These are phyloP conservation scores for Carabus problematicus DNA, from an alignment of 2,888 invertebrate genomes.

Conservation along the genomic window DNA sequence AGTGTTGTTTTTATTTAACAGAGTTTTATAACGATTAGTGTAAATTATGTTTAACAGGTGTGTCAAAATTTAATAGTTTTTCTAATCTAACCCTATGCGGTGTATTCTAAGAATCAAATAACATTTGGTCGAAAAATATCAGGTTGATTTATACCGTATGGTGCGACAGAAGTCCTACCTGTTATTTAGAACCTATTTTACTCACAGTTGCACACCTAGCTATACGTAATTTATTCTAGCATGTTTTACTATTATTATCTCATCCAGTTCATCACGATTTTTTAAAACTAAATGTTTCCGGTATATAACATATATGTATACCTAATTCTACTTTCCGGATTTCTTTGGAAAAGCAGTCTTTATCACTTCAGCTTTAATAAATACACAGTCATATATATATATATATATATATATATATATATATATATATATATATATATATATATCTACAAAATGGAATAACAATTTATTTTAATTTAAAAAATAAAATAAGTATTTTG, in stretches of 20 bases:
- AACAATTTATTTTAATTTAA: conserved; percentile 10
- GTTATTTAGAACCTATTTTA: conserved; percentile 25
- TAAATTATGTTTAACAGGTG: conserved; percentile 31
- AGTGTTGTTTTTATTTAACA: background rate
- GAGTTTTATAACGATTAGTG: conserved; percentile 15
- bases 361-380: background rate
- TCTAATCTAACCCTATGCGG: conserved; percentile 25
- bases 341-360: background rate
- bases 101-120: conserved; percentile 25
- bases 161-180: background rate
- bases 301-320: too few relatives aligned
- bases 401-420: too few relatives aligned
- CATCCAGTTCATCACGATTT: background rate
- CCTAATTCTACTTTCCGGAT: background rate
- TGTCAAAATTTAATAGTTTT: conserved; percentile 28
- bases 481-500: conserved; percentile 36
- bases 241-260: conserved; percentile 28
- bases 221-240: conserved; percentile 12
- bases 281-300: conserved; percentile 5
- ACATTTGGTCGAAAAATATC: conserved; percentile 33
- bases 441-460: background rate
- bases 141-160: conserved; percentile 21
- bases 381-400: too few relatives aligned
- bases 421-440: too few relatives aligned
- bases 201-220: conserved; percentile 24